These are phyloP conservation scores for Cerastis leucographa DNA, from an alignment of 2,888 invertebrate genomes.

Conservation along the genomic window DNA sequence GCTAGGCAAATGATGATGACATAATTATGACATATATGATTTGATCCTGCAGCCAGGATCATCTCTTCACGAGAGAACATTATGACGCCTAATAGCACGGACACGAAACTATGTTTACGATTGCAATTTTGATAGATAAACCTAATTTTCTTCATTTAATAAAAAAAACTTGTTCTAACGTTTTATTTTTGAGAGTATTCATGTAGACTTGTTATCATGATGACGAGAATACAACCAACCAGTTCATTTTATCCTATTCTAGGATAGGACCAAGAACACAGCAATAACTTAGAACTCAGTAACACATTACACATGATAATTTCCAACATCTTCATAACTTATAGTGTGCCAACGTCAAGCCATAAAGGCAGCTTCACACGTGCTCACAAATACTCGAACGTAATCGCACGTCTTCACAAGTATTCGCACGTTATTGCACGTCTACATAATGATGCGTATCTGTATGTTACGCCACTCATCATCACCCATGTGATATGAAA, in stretches of 20 bases:
- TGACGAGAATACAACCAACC: not conserved
- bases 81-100: too few species aligned
- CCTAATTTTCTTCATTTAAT: too few species aligned
- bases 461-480: constrained; percentile 47
- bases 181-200: too few species aligned
- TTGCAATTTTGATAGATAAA: too few species aligned
- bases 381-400: constrained; percentile 18
- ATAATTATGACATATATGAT: too few species aligned
- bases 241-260: not conserved
- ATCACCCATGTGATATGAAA: constrained; percentile 54
- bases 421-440: constrained; percentile 28
- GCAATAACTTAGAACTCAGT: not conserved
- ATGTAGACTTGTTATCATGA: too few species aligned
- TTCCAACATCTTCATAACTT: not conserved
- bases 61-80: too few species aligned
- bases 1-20: too few species aligned
- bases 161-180: too few species aligned
- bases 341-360: not conserved
- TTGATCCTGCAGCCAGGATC: too few species aligned
- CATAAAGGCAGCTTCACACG: constrained; percentile 30
- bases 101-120: too few species aligned
- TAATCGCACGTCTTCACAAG: constrained; percentile 8
- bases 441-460: constrained; percentile 3
- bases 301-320: not conserved
- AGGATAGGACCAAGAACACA: not conserved